These are phyloP conservation scores for Coluber constrictor DNA, from an alignment of 2,797 vertebrate genomes.

Conservation along the genomic window DNA sequence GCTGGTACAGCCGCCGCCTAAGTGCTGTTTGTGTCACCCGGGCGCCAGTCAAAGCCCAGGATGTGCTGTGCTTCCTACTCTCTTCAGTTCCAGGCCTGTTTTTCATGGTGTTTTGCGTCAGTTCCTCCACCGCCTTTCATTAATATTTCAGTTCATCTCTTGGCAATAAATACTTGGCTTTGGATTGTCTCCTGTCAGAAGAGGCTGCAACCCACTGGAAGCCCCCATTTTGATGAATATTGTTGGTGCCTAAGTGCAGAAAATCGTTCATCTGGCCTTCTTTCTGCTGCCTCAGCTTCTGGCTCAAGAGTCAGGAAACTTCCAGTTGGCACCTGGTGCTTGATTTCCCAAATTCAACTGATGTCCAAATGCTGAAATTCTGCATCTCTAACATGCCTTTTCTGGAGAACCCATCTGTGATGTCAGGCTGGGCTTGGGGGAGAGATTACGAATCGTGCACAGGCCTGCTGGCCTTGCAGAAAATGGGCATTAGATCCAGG, in stretches of 20 bases:
- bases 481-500: neutral
- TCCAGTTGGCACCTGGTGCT: neutral
- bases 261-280: neutral
- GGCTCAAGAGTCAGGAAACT: constrained; percentile 23
- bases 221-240: neutral
- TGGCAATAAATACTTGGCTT: neutral
- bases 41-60: neutral
- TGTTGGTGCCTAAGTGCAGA: neutral
- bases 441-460: neutral
- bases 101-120: neutral
- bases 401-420: neutral
- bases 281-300: neutral
- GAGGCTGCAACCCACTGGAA: too few relatives aligned
- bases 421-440: neutral
- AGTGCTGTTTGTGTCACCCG: neutral
- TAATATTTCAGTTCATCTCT: neutral
- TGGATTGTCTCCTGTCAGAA: too few relatives aligned
- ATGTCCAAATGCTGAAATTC: neutral
- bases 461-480: neutral
- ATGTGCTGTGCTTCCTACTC: neutral
- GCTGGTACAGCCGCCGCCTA: neutral
- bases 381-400: neutral
- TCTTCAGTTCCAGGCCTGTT: neutral
- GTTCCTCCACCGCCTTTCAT: neutral
- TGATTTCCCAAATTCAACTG: neutral